Evolutionary conservation across 2,113 vertebrate genomes (phyloP), one percentile per base, ranked within the genome.

Genomic region (Chaenogobius annularis): DNA sequence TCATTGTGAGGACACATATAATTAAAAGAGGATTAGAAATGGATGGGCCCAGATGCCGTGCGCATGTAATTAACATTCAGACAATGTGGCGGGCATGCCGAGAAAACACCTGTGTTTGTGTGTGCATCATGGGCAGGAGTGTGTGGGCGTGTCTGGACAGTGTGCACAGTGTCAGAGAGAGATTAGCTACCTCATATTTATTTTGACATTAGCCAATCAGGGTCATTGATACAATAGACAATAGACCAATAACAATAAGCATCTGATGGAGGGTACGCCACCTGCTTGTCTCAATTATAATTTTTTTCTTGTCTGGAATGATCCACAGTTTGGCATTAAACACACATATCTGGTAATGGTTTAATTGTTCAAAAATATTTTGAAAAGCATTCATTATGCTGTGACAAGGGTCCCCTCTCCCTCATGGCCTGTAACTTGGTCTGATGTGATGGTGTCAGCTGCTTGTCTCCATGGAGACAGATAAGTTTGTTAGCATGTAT

Each of bases 1-100:
- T 92, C 89, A 89, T 85, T 90, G 89, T 83, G 85, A 85, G 88
- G 89, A 92, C 87, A 89, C 84, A 80, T 88, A 85, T 90, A 90
- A 91, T 91, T 91, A 91, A 92, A 92, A 90, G 85, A 86, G 89
- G 90, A 92, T 92, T 92, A 91, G 83, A 82, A 68, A 66, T 59
- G 83, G 88, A 87, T 80, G 77, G 83, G 87, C 83, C 88, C 88
- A 88, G 88, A 90, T 91, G 89, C 87, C 83, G 84, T 69, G 79
- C 82, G 89, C 90, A 89, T 90, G 87, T 90, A 86, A 91, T 91
- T 91, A 91, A 91, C 90, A 90, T 91, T 90, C 89, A 90, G 85
- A 87, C 84, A 90, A 89, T 90, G 89, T 86, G 89, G 83, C 84
- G 72, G 78, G 78, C 78, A 78, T 67, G 75, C 81, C 86, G 76